Base-by-base conservation (phyloP, 2,888 invertebrate genomes). In the Eupithecia inturbata region DNA sequence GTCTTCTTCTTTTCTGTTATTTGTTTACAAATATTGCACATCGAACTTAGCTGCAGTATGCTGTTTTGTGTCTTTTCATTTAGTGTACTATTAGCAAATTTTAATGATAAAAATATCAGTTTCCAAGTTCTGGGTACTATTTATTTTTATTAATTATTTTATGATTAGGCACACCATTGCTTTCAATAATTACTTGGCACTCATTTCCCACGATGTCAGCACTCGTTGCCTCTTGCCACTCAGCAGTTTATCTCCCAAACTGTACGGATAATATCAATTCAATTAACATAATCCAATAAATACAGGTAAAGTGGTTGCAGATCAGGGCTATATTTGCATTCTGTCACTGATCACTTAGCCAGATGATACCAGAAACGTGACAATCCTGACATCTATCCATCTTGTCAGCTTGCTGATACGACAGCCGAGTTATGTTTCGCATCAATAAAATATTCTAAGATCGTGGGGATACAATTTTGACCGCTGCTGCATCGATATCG, bases 271-370 rank as follows among this genome's bases (percentile, higher is more conserved):
- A 60, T 53, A 39, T 68, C 31, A 57, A 67, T 71, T 74, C 14
- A 78, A 72, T 83, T 82, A 60, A 66, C 75, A 76, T 81, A 83
- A 84, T 82, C 82, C 82, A 84, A 85, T 85, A 87, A 87, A 87
- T 84, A 84, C 78, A 80, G 79, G 80, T 81, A 83, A 85, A 83
- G 83, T 82, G 83, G 79, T 80, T 81, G 78, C 79, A 80, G 80
- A 81, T 82, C 81, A 77, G 33, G 49, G 77, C 82, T 86, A 89
- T 85, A 91, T 92, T 91, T 87, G 86, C 88, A 91, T 91, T 84
- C 88, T 81, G 82, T 79, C 76, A 81, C 79, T 82, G 86, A 85
- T 87, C 92, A 92, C 92, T 92, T 91, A 92, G 88, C 82, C 79
- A 57, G 82, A 78, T 83, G 90, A 89, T 90, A 90, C 80, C 75